Evolutionary conservation across 1,140 invertebrate genomes (phyloP), one percentile per base, ranked within the genome.

Genomic region (Papilio glaucus): DNA sequence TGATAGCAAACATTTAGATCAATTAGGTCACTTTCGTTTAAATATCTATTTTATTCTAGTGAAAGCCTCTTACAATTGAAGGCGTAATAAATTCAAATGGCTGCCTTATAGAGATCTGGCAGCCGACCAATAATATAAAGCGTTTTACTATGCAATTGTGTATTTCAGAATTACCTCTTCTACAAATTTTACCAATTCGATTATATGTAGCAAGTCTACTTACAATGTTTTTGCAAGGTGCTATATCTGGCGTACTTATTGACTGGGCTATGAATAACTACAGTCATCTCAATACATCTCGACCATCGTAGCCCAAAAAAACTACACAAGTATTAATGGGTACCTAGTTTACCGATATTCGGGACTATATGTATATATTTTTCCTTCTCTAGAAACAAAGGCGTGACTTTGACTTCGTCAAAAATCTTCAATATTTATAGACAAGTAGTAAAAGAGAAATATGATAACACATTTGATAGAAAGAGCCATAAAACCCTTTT

Each of bases 401-500:
- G 2, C 29, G 6, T 33, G 29, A 33, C 6, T 33, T 33, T 33
- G 29, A 33, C 29, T 2, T 57, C 49, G 49, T 24, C 21, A 57
- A 57, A 57, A 57, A 15, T 49, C 15, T 49, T 1, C 63, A 67
- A 26, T 63, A 26, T 68, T 42, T 68, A 68, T 45, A 26, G 39
- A 68, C 38, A 21, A 68, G 63, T 42, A 45, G 39, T 68, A 68
- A 68, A 70, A 49, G 65, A 73, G 70, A 67, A 68, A 37, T 67
- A 71, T 61, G 71, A 65, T 70, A 60, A 81, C 69, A 70, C 80
- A 76, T 85, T 80, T 81, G 79, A 81, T 79, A 79, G 78, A 74
- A 76, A 72, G 78, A 76, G 72, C 78, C 75, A 81, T 79, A 77
- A 77, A 85, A 79, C 81, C 79, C 76, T 77, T 85, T 87, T 83